Evolutionary conservation across 2,113 vertebrate genomes (phyloP), one percentile per base, ranked within the genome.

Genomic region (Diphyllodes magnificus): DNA sequence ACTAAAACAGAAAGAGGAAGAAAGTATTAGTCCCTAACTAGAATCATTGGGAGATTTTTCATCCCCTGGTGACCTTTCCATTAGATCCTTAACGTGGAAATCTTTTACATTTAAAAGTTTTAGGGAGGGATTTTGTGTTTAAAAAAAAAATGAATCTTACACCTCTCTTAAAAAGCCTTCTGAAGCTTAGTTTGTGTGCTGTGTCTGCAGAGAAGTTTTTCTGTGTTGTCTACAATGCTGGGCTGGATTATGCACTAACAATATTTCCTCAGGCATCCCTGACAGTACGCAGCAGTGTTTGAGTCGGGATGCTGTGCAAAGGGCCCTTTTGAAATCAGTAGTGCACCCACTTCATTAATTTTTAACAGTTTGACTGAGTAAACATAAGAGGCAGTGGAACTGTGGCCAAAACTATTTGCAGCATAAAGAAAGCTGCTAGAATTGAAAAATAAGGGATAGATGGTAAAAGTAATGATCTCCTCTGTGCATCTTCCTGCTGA

Each of bases 331-430:
- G 70, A 75, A 92, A 92, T 60, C 86, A 76, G 0, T 7, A 33
- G 40, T 53, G 61, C 66, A 78, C 45, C 76, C 64, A 71, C 69
- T 90, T 88, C 59, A 66, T 90, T 86, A 54, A 83, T 88, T 90
- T 92, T 94, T 92, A 93, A 83, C n/a, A 33, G 18, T 69, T 71
- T 69, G 39, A 35, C 53, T 94, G 59, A 86, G 20, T 78, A 86
- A 86, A 81, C n/a, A 0, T 54, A 69, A 80, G 70, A 80, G 50
- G 54, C 12, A 0, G 23, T 50, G 42, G 54, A 96, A 72, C 57
- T n/a, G 53, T 37, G 49, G 82, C 88, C 63, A 88, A 45, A 93
- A 42, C 75, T 82, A 19, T 64, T 90, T 37, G 20, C 50, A 72
- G 3, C 1, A 7, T 53, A 65, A 57, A 92, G 88, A 86, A 80